Evolutionary conservation across 2,113 vertebrate species (phyloP), one percentile per base, ranked within the genome.

Genomic region (Sapayoa aenigma): DNA sequence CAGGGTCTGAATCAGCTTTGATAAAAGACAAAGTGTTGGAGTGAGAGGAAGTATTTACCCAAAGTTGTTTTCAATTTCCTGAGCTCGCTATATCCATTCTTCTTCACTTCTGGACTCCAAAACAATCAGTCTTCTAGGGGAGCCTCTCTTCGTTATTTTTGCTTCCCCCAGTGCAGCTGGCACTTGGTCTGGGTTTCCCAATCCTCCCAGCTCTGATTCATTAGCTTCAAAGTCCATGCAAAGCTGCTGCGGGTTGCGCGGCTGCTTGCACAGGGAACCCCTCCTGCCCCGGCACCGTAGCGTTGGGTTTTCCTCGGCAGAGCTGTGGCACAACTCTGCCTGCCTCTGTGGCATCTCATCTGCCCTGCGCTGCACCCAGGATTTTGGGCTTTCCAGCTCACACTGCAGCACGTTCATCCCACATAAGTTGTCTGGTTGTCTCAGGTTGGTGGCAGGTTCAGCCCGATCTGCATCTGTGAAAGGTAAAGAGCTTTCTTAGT

Each of bases 41-140:
- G 80, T 3, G 11, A 92, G 76, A 95, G 85, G 79, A 96, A 93
- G 83, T 95, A 93, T 90, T 96, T 82, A 89, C 88, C 82, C 72
- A 86, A 90, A 88, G 88, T 96, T 95, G 83, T 87, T 96, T 95
- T 81, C 90, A 94, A 91, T 97, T 97, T 97, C 91, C 94, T 95
- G 95, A 96, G 67, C 82, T 95, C 75, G 85, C 52, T 71, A 24
- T 92, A 65, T 88, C 81, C 86, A 84, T 91, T 92, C 75, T 27
- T 73, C 75, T 94, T 96, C 9, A 0, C 65, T 89, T 82, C 78
- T 88, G 75, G 31, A 49, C 82, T 94, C 89, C 8, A 46, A 74
- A 87, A 65, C 83, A 72, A 67, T 87, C 83, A 15, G 37, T 92
- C 89, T 95, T 95, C 66, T 80, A n/a, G 28, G 55, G 73, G 27